Percentiles rank a stretch among this genome's conserved stretches.
These are phyloP conservation scores for Tenthredo notha DNA, from an alignment of 2,888 invertebrate genomes.

Conservation along the genomic window DNA sequence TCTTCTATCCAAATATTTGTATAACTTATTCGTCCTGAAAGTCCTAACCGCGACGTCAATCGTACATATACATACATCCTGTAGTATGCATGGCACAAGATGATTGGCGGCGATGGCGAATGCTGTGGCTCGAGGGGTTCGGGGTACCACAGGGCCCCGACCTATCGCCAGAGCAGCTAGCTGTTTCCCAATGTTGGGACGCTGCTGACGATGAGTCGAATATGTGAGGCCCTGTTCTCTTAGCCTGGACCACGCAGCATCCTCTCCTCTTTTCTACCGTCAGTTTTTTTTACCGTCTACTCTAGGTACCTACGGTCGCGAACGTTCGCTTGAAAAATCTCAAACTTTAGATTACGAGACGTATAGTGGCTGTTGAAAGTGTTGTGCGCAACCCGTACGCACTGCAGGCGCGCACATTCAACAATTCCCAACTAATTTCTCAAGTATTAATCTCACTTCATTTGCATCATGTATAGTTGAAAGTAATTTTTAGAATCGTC, in stretches of 20 bases:
- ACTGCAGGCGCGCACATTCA: not conserved
- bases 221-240: not conserved
- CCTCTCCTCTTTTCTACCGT: constrained; percentile 33
- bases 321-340: constrained; percentile 38
- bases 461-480: not conserved
- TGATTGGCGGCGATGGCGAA: constrained; percentile 41
- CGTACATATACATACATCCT: constrained; percentile 10
- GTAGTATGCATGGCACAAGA: not conserved
- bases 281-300: constrained; percentile 54
- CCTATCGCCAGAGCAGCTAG: not conserved
- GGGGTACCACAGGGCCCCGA: constrained; percentile 34
- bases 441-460: not conserved
- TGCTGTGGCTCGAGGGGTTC: constrained; percentile 33
- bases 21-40: not conserved
- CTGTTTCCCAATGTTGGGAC: constrained; percentile 32
- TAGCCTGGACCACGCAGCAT: constrained; percentile 34
- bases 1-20: not conserved
- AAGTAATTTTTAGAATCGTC: not conserved
- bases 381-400: not conserved
- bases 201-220: constrained; percentile 11
- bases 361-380: not conserved
- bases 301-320: constrained; percentile 31
- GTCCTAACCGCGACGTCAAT: constrained; percentile 26
- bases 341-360: not conserved
- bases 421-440: not conserved